Evolutionary conservation across 1,140 invertebrate genomes (phyloP).

Genomic region (Caenorhabditis inopinata): DNA sequence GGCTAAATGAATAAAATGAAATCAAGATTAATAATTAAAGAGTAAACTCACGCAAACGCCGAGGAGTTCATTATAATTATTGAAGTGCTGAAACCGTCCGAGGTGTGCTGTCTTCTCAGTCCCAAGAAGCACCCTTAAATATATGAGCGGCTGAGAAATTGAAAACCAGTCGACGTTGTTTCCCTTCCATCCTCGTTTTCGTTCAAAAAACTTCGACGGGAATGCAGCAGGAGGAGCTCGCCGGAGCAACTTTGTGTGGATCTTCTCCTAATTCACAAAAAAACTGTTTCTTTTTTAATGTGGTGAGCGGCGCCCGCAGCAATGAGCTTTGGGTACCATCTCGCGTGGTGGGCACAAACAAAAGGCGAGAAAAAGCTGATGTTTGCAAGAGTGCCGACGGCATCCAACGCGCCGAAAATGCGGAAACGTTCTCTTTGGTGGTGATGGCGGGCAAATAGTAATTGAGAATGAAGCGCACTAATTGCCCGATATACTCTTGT

Average conservation of each 20-base stretch:
- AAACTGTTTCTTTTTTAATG: background rate
- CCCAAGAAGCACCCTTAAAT: background rate
- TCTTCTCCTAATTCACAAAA: background rate
- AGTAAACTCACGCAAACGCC: slow-evolving; percentile 4
- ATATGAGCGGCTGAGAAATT: background rate
- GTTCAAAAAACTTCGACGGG: slow-evolving; percentile 7
- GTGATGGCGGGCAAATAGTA: background rate
- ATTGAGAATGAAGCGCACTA: background rate
- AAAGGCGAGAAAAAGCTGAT: slow-evolving; percentile 21
- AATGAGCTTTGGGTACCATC: background rate
- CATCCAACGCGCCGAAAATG: background rate
- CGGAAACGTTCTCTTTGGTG: background rate
- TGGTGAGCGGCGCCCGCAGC: background rate
- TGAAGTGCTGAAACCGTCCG: slow-evolving; percentile 3
- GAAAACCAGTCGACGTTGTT: slow-evolving; percentile 20
- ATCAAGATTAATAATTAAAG: background rate
- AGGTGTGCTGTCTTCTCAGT: slow-evolving; percentile 6
- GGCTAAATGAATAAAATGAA: background rate
- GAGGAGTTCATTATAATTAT: slow-evolving; percentile 7
- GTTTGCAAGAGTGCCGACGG: background rate
- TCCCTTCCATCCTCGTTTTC: background rate
- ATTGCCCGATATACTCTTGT: background rate
- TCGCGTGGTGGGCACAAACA: slow-evolving; percentile 22
- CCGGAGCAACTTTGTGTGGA: slow-evolving; percentile 10
- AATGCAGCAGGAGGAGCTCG: background rate